Percentiles rank a stretch among this genome's conserved stretches.
These are phyloP conservation scores for Ooceraea biroi DNA, from an alignment of 1,140 invertebrate genomes.

Conservation along the genomic window DNA sequence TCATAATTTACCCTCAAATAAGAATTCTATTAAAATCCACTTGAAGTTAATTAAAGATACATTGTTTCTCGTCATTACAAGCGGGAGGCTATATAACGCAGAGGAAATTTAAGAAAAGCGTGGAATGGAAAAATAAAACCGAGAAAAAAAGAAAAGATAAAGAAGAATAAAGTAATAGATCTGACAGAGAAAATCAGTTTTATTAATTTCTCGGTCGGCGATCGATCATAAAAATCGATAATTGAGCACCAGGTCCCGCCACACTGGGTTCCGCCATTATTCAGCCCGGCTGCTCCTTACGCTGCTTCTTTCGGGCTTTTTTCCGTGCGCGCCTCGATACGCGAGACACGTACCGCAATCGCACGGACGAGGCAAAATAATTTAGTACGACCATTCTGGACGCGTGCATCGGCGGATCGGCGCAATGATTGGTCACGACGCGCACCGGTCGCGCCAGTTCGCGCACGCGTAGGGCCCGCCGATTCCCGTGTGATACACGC, in stretches of 20 bases:
- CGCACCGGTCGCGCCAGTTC: slow-evolving; percentile 36
- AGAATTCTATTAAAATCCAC: no score
- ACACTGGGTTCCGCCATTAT: slow-evolving; percentile 25
- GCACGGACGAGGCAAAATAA: slow-evolving; percentile 35
- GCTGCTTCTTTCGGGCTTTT: background rate
- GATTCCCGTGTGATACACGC: slow-evolving; percentile 27
- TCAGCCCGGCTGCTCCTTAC: slow-evolving; percentile 20
- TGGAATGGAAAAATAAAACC: no score
- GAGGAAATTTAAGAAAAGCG: no score
- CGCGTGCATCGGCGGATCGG: slow-evolving; percentile 36
- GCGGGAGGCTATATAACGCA: no score
- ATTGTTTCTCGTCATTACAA: no score
- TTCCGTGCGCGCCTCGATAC: background rate
- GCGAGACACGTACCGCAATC: slow-evolving; percentile 4
- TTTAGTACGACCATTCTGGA: slow-evolving; percentile 48
- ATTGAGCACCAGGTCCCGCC: background rate
- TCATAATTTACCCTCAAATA: no score
- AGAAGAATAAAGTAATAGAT: background rate
- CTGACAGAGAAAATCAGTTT: slow-evolving; percentile 27
- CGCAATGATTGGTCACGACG: slow-evolving; percentile 57
- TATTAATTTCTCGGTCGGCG: slow-evolving; percentile 55
- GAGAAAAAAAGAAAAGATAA: background rate
- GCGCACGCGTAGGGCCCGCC: slow-evolving; percentile 1
- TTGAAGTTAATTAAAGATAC: no score
- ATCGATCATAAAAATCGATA: slow-evolving; percentile 17